phyloP scores from a whole-genome alignment of 2,113 vertebrate genomes.

The Myrmecophaga tridactyla region DNA sequence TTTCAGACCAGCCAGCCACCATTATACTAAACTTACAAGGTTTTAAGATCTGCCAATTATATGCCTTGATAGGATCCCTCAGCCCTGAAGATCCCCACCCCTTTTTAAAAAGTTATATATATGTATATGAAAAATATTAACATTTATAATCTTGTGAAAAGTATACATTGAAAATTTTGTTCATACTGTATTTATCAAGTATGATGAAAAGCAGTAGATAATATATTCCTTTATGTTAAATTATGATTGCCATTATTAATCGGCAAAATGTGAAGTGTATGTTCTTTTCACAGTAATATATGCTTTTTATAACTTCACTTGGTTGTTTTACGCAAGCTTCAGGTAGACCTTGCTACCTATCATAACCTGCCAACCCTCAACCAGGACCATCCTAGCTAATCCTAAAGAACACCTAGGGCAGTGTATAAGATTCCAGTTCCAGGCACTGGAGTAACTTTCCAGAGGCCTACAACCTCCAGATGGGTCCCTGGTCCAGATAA shows the following conservation, averaged over 20 bases:
- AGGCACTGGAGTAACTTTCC: no score
- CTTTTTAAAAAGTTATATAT: slow-evolving; percentile 83
- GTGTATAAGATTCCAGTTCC: no score
- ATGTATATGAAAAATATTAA: slow-evolving; percentile 95
- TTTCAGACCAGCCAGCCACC: slow-evolving; percentile 75
- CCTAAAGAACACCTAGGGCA: no score
- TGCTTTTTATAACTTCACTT: slow-evolving; percentile 99
- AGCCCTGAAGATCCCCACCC: slow-evolving; percentile 69
- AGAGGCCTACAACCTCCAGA: no score
- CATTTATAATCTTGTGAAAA: slow-evolving; percentile 99
- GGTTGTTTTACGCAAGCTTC: slow-evolving; percentile 99
- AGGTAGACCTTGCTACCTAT: no score
- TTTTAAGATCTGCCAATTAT: slow-evolving; percentile 93
- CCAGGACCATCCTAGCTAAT: no score
- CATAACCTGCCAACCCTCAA: no score
- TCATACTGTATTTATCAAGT: slow-evolving; percentile 99
- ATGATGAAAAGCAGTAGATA: slow-evolving; percentile 99
- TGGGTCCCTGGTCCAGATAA: no score
- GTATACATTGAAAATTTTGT: slow-evolving; percentile 98
- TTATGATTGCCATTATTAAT: slow-evolving; percentile 99
- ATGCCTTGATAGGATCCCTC: slow-evolving; percentile 91
- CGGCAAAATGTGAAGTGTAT: slow-evolving; percentile 99
- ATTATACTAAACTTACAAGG: slow-evolving; percentile 79
- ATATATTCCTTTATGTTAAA: slow-evolving; percentile 99
- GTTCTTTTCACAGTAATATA: slow-evolving; percentile 99